Percentiles rank a stretch among this genome's conserved stretches.
phyloP scores from a whole-genome alignment of 2,888 invertebrate species.

The Synergus japonicus region DNA sequence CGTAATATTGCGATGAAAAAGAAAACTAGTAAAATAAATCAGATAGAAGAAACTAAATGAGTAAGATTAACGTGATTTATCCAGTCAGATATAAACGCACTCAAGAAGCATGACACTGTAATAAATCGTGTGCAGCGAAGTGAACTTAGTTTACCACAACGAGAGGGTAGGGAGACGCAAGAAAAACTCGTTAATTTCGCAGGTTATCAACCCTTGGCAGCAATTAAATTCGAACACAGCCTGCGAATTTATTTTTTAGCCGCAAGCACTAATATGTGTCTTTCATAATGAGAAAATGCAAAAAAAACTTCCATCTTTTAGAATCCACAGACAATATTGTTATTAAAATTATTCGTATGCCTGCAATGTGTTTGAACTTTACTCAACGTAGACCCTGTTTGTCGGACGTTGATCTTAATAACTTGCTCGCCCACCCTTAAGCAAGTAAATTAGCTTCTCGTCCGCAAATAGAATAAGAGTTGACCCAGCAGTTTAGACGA shows the following conservation, averaged over 20 bases:
- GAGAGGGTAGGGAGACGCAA: slow-evolving; percentile 18
- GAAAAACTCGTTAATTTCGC: slow-evolving; percentile 32
- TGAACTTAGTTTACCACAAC: slow-evolving; percentile 9
- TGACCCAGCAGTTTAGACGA: background rate
- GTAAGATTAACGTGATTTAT: background rate
- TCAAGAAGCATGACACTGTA: slow-evolving; percentile 17
- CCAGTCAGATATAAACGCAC: slow-evolving; percentile 2
- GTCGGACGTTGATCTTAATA: background rate
- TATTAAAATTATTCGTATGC: background rate
- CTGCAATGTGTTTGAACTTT: background rate
- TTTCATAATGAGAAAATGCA: background rate
- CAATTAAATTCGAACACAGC: background rate
- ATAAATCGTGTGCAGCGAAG: slow-evolving; percentile 18
- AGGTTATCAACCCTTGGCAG: background rate
- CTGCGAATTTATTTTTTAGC: background rate
- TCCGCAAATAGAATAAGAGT: slow-evolving; percentile 24
- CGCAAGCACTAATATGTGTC: background rate
- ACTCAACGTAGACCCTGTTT: background rate
- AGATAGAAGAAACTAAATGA: background rate
- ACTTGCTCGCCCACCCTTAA: background rate
- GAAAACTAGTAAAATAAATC: background rate
- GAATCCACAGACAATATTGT: background rate
- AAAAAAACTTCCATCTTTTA: background rate
- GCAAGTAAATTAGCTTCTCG: background rate
- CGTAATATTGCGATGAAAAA: background rate